Conservation (phyloP, 2,113 vertebrate genomes). For the Apus apus region DNA sequence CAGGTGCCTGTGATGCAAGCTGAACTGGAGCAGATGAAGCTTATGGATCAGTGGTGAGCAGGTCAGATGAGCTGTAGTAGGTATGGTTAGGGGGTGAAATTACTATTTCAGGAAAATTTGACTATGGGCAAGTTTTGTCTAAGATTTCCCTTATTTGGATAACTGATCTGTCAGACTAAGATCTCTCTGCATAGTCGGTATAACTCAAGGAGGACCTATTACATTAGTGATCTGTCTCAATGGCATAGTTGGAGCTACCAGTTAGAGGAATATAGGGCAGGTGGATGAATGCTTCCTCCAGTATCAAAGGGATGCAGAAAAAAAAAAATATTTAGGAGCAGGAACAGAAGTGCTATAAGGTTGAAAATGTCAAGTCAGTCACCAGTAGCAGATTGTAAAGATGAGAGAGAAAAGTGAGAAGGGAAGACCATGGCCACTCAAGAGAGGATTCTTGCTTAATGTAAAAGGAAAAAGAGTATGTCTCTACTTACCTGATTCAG, state of each 20-base stretch:
- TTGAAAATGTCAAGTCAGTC: not conserved
- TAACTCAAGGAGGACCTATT: not conserved
- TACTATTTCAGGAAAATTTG: not conserved
- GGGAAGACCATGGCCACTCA: not conserved
- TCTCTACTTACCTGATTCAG: not conserved
- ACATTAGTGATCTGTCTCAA: not conserved
- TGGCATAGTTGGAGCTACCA: not conserved
- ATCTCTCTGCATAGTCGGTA: not conserved
- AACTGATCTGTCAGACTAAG: not conserved
- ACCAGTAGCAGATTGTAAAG: not conserved
- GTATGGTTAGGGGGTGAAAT: not conserved
- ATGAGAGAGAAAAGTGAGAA: not conserved
- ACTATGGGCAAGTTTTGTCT: not conserved
- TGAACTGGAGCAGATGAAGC: not conserved
- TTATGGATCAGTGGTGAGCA: not conserved
- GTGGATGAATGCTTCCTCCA: not conserved
- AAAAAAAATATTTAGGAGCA: not conserved
- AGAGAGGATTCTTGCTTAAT: not conserved
- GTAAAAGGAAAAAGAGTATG: not conserved
- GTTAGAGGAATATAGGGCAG: slow-evolving; percentile 15
- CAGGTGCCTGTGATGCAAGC: not conserved
- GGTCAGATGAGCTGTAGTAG: not conserved
- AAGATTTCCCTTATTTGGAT: not conserved
- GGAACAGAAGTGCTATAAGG: not conserved
- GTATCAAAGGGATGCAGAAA: not conserved